A percentile compares a stretch with the other conserved stretches of the same genome.
Evolutionary conservation across 2,113 vertebrate species (phyloP).

Genomic region (Taurulus bubalis): DNA sequence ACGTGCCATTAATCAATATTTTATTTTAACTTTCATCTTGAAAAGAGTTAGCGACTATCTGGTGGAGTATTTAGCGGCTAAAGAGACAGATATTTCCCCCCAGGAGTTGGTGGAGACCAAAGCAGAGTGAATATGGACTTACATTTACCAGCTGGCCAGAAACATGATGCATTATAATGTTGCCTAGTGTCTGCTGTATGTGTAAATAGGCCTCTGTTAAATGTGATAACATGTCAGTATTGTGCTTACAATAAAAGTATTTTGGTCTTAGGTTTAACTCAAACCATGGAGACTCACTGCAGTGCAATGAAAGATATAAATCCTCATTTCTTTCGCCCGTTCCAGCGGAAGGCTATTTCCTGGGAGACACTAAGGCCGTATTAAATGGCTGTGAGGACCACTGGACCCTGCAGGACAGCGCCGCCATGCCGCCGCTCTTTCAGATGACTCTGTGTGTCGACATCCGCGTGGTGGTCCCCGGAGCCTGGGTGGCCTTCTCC

Average conservation of each 20-base stretch:
- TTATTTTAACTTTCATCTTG: too few species aligned
- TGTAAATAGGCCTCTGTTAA: neutral
- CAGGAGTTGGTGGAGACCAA: too few species aligned
- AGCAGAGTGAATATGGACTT: neutral
- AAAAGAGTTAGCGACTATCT: too few species aligned
- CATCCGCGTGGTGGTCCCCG: conserved; percentile 69
- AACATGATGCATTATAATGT: neutral
- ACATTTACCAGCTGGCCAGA: neutral
- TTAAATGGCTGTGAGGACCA: conserved; percentile 75
- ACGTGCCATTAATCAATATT: too few species aligned
- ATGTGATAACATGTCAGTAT: neutral
- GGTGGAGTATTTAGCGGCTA: too few species aligned
- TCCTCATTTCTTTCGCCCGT: neutral
- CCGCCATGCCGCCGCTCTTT: conserved; percentile 60
- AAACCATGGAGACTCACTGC: neutral
- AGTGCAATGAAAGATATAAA: neutral
- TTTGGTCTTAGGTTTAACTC: neutral
- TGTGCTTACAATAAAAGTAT: neutral
- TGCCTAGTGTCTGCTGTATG: neutral
- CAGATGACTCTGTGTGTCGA: conserved; percentile 81
- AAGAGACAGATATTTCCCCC: too few species aligned
- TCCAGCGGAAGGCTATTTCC: conserved; percentile 66
- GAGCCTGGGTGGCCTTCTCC: conserved; percentile 82
- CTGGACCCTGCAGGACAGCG: conserved; percentile 78
- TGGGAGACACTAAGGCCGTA: conserved; percentile 79